Conservation (phyloP, 1,140 invertebrate species). For the Goniozus legneri region DNA sequence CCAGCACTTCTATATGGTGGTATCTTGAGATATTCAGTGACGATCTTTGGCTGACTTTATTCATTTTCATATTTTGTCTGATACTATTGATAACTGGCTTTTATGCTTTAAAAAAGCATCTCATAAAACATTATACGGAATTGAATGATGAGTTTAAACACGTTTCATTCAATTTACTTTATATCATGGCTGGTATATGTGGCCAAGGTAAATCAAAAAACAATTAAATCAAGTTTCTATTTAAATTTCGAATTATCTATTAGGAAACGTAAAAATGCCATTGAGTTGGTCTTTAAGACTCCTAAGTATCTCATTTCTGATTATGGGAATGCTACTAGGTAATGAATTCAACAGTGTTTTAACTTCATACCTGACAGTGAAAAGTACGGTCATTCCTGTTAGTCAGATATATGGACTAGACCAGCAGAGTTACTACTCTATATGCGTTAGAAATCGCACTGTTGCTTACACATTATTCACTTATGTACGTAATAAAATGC, state of each 20-base stretch:
- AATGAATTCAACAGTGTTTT: constrained; percentile 31
- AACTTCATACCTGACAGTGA: constrained; percentile 28
- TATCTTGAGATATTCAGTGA: constrained; percentile 27
- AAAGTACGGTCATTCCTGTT: constrained; percentile 20
- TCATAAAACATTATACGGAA: constrained; percentile 8
- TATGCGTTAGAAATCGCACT: constrained; percentile 31
- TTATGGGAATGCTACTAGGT: constrained; percentile 30
- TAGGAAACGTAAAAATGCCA: constrained; percentile 30
- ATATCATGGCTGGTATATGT: constrained; percentile 24
- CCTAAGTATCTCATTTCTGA: constrained; percentile 21
- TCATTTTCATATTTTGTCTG: constrained; percentile 14
- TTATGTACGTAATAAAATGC: too few relatives aligned
- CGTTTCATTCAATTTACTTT: constrained; percentile 23
- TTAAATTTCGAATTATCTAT: too few relatives aligned
- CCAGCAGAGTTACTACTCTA: constrained; percentile 22
- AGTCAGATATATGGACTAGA: constrained; percentile 23
- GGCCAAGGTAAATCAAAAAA: constrained; percentile 25
- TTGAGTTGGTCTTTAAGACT: constrained; percentile 26
- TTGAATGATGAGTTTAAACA: constrained; percentile 21
- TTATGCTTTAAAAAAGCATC: constrained; percentile 20
- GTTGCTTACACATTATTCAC: constrained; percentile 20
- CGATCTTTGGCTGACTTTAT: constrained; percentile 15
- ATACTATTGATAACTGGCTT: constrained; percentile 10
- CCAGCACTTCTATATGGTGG: constrained; percentile 23
- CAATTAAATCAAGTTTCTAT: too few relatives aligned